Percentiles rank a stretch among this genome's conserved stretches.
Conservation (phyloP, 2,888 invertebrate species). For the Drosophila stalkeri region DNA sequence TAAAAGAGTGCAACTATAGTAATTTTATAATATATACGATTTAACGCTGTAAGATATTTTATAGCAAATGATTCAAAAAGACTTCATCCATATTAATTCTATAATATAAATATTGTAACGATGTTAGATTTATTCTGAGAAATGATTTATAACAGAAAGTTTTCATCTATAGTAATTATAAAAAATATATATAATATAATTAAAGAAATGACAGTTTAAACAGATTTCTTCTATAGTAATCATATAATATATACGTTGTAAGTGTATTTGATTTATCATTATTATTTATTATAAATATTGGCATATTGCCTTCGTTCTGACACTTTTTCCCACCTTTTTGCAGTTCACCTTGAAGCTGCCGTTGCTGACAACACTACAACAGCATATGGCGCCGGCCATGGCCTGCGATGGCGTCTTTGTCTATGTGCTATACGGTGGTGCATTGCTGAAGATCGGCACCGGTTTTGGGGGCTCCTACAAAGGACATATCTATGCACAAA, state of each 20-base stretch:
- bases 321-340: neutral
- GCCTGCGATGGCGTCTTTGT: conserved; percentile 96
- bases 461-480: conserved; percentile 97
- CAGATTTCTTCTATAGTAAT: neutral
- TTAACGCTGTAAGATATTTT: no score
- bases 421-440: conserved; percentile 93
- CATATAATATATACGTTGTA: neutral
- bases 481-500: conserved; percentile 94
- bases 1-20: no score
- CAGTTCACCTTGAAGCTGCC: conserved; percentile 82
- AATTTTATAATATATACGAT: no score
- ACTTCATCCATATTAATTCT: neutral
- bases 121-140: neutral
- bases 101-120: neutral
- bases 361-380: conserved; percentile 13
- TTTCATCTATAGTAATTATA: no score
- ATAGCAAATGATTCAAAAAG: no score
- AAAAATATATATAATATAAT: no score
- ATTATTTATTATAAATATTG: no score
- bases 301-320: neutral
- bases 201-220: no score
- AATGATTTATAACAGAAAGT: no score
- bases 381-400: conserved; percentile 86
- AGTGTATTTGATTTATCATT: neutral
- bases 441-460: conserved; percentile 96